A percentile compares a stretch with the other conserved stretches of the same genome.
Conservation (phyloP, 2,113 vertebrate species). For the Pangasianodon hypophthalmus region DNA sequence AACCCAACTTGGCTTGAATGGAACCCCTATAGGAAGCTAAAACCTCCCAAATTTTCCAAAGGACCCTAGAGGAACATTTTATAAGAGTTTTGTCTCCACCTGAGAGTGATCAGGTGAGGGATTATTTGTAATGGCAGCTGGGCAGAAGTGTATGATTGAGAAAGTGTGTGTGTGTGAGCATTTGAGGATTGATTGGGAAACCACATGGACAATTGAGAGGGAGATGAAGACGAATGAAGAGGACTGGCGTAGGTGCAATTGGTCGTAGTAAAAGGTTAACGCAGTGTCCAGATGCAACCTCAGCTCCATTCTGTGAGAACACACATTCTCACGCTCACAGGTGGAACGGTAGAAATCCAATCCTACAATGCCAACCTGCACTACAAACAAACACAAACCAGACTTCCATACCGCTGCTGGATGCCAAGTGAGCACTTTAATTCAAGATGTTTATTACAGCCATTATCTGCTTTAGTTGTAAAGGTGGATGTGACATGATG, state of each 20-base stretch:
- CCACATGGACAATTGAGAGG: conserved; percentile 56
- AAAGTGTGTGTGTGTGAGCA: conserved; percentile 28
- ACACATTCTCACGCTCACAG: conserved; percentile 5
- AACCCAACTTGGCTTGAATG: background rate
- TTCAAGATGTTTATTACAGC: background rate
- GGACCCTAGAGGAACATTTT: background rate
- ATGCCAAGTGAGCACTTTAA: background rate
- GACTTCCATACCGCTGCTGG: background rate
- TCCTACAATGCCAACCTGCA: background rate
- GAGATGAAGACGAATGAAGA: conserved; percentile 8
- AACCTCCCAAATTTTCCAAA: background rate
- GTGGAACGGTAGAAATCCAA: background rate
- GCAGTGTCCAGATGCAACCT: conserved; percentile 35
- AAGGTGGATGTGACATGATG: background rate
- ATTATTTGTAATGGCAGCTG: conserved; percentile 12
- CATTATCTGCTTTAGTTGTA: background rate
- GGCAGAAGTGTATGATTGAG: background rate
- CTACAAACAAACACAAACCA: conserved; percentile 8
- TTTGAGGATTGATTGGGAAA: conserved; percentile 55
- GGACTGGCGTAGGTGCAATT: background rate
- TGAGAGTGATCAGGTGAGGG: conserved; percentile 2
- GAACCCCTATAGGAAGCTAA: background rate
- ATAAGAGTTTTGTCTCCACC: background rate
- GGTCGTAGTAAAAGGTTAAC: conserved; percentile 41
- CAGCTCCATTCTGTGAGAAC: background rate